Conservation (phyloP, 2,888 invertebrate species). For the Cosmia pyralina region DNA sequence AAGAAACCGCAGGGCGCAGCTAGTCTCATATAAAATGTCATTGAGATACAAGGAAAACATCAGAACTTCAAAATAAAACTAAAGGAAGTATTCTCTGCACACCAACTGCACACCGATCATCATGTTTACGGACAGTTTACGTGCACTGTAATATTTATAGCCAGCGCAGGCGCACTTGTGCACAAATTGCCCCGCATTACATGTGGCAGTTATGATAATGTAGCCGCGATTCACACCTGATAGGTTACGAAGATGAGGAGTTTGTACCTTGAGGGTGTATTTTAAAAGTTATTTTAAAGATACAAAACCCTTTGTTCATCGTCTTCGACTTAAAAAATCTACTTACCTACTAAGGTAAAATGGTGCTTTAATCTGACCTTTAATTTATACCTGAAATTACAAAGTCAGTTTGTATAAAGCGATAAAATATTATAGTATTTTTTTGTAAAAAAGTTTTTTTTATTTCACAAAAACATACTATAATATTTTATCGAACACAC, state of each 20-base stretch:
- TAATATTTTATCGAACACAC: too few species aligned
- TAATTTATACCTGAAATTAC: too few species aligned
- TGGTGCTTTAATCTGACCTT: too few species aligned
- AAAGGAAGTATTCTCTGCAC: neutral
- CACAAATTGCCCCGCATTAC: constrained; percentile 54
- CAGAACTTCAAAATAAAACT: neutral
- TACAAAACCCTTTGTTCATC: neutral
- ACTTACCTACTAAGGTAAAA: too few species aligned
- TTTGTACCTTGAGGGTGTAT: constrained; percentile 5
- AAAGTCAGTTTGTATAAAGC: too few species aligned
- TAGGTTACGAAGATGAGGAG: constrained; percentile 8
- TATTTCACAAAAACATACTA: too few species aligned
- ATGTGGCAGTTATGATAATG: constrained; percentile 52
- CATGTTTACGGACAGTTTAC: constrained; percentile 51
- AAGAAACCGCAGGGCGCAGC: too few species aligned
- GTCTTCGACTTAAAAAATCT: neutral
- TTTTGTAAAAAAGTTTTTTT: too few species aligned
- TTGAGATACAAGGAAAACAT: too few species aligned
- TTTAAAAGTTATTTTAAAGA: constrained; percentile 6
- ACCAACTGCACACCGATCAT: constrained; percentile 11
- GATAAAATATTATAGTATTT: too few species aligned
- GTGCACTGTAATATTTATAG: constrained; percentile 43
- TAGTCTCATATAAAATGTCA: too few species aligned
- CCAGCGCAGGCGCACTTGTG: constrained; percentile 30
- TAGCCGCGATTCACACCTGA: constrained; percentile 43